Base-by-base conservation (phyloP, 2,888 invertebrate species). In the Ornithoptera priamus region DNA sequence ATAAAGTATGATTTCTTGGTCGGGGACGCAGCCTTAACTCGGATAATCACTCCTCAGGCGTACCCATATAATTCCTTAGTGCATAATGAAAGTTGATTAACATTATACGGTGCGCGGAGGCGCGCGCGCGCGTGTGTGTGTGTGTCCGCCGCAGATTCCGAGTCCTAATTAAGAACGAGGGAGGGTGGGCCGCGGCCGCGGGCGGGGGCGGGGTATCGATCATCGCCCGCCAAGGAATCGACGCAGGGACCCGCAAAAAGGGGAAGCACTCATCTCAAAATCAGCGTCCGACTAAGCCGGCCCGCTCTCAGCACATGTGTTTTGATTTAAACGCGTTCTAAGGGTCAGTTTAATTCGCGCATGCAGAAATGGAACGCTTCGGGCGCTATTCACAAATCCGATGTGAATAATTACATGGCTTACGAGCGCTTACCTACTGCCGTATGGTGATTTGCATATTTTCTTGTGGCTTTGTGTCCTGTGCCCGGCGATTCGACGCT, bases 71-170 rank as follows among this genome's bases (percentile, higher is more conserved):
- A 92, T 90, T 92, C 92, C 92, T 92, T 91, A 91, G 92, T 92
- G 92, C 92, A 92, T 92, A 92, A 92, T 92, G 91, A 92, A 92
- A 92, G 91, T 92, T 92, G 92, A 92, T 92, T 92, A 92, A 92
- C 92, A 90, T 92, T 90, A 90, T 83, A 84, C 84, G 78, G 82
- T 79, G 75, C 71, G 73, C 71, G 67, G 59, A 30, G 46, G 71
- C 67, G 79, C 17, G 50, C 17, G 50, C 20, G 57, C 80, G 81
- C 78, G 85, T 79, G 87, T 89, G 93, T 92, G 93, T 93, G 95
- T 94, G 95, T 95, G 95, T 95, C 95, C 95, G 95, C 95, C 94
- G 94, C 95, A 95, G 95, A 95, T 95, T 95, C 95, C 94, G 94
- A 95, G 95, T 95, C 95, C 95, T 96, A 96, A 96, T 96, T 96